Conservation (phyloP, 2,797 vertebrate genomes). For the Argyrosomus regius region DNA sequence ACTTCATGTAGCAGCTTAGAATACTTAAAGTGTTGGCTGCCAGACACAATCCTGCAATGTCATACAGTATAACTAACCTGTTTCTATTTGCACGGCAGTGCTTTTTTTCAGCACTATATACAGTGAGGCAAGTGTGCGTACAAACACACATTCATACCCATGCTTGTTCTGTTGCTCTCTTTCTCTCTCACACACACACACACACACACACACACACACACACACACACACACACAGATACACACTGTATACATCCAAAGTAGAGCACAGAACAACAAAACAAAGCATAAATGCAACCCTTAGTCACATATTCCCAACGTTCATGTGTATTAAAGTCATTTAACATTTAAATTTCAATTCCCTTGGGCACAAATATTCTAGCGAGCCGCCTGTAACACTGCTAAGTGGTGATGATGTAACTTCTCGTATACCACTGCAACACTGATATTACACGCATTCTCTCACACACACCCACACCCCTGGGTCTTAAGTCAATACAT, state of each 20-base stretch:
- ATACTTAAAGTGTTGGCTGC: not conserved
- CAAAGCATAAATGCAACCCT: slow-evolving; percentile 36
- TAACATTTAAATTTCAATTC: slow-evolving; percentile 71
- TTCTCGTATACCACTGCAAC: slow-evolving; percentile 68
- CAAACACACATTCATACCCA: not conserved
- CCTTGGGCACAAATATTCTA: slow-evolving; percentile 56
- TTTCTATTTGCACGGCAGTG: slow-evolving; percentile 1
- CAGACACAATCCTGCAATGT: slow-evolving; percentile 3
- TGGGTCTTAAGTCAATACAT: slow-evolving; percentile 70
- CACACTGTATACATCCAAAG: not conserved
- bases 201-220: not conserved
- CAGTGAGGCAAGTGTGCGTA: not conserved
- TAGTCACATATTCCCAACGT: slow-evolving; percentile 59
- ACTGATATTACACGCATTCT: slow-evolving; percentile 60
- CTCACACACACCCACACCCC: slow-evolving; percentile 52
- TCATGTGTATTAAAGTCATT: slow-evolving; percentile 73
- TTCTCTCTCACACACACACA: not conserved
- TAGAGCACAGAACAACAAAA: slow-evolving; percentile 23
- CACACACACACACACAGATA: not conserved
- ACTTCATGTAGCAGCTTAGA: not conserved
- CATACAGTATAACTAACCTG: not conserved
- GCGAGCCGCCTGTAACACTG: slow-evolving; percentile 62
- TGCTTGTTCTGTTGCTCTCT: not conserved
- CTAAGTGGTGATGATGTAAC: slow-evolving; percentile 79
- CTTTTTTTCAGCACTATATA: not conserved